phyloP scores from a whole-genome alignment of 2,888 invertebrate species.

The Dolomedes plantarius region DNA sequence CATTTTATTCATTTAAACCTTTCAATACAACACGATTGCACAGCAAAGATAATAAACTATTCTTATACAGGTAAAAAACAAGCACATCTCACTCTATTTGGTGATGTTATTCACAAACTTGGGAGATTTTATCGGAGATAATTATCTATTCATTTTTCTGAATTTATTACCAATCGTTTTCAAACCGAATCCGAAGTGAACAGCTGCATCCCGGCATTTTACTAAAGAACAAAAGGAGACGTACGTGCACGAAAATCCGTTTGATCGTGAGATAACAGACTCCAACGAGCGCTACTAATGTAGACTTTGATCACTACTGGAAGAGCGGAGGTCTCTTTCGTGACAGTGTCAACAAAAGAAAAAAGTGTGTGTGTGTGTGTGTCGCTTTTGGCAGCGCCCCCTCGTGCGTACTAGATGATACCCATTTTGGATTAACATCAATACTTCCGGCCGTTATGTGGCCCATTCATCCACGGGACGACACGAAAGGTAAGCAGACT shows the following conservation, averaged over 20 bases:
- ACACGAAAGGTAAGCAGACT: not conserved
- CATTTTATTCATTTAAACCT: too few species aligned
- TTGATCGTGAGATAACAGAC: not conserved
- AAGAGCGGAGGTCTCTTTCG: slow-evolving; percentile 27
- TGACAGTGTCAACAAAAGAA: slow-evolving; percentile 59
- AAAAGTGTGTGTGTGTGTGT: slow-evolving; percentile 53
- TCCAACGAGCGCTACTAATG: not conserved
- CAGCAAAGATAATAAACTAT: too few species aligned
- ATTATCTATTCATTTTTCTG: too few species aligned
- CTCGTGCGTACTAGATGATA: slow-evolving; percentile 31
- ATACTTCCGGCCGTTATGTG: slow-evolving; percentile 41
- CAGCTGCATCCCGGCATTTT: not conserved
- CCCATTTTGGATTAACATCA: slow-evolving; percentile 44
- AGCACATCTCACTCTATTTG: too few species aligned
- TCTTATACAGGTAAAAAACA: too few species aligned
- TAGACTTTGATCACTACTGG: not conserved
- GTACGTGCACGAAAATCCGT: slow-evolving; percentile 10
- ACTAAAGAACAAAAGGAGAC: not conserved
- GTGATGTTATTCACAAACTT: too few species aligned
- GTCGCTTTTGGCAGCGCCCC: slow-evolving; percentile 43
- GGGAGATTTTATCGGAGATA: too few species aligned
- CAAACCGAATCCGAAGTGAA: not conserved
- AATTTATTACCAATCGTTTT: too few species aligned
- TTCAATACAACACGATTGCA: too few species aligned
- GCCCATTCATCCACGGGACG: not conserved